A percentile compares a stretch with the other conserved stretches of the same genome.
These are phyloP conservation scores for Pomacea maculata DNA, from an alignment of 1,140 invertebrate species.

Conservation along the genomic window DNA sequence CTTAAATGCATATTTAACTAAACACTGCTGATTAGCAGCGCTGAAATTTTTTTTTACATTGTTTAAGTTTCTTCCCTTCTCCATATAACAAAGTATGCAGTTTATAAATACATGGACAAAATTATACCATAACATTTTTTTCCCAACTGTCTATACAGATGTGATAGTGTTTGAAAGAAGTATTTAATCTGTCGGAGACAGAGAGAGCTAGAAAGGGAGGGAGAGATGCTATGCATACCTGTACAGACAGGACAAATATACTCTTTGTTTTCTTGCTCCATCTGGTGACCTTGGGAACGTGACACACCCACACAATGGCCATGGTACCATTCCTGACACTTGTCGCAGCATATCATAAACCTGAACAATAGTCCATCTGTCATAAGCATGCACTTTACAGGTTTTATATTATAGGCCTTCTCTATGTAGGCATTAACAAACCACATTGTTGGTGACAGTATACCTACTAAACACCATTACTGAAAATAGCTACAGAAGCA, in stretches of 20 bases:
- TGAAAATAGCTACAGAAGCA: no score
- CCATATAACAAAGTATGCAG: background rate
- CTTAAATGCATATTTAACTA: no score
- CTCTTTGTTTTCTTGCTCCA: constrained; percentile 88
- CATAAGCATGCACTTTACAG: background rate
- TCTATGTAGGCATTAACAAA: no score
- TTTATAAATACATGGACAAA: background rate
- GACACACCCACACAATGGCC: constrained; percentile 95
- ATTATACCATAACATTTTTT: background rate
- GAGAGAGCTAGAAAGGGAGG: no score
- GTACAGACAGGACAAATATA: constrained; percentile 90
- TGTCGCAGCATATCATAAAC: constrained; percentile 98
- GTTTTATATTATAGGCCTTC: background rate
- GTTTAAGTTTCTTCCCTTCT: background rate
- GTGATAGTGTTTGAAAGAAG: no score
- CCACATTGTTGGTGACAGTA: no score
- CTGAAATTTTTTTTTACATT: no score
- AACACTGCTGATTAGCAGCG: no score
- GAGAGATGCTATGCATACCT: constrained; percentile 25
- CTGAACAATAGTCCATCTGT: constrained; percentile 33
- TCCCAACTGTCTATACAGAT: background rate
- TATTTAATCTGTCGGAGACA: no score
- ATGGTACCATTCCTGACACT: constrained; percentile 97
- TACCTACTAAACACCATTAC: no score
- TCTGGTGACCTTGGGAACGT: constrained; percentile 82